Evolutionary conservation across 2,113 vertebrate genomes (phyloP).

Genomic region (Phycodurus eques): DNA sequence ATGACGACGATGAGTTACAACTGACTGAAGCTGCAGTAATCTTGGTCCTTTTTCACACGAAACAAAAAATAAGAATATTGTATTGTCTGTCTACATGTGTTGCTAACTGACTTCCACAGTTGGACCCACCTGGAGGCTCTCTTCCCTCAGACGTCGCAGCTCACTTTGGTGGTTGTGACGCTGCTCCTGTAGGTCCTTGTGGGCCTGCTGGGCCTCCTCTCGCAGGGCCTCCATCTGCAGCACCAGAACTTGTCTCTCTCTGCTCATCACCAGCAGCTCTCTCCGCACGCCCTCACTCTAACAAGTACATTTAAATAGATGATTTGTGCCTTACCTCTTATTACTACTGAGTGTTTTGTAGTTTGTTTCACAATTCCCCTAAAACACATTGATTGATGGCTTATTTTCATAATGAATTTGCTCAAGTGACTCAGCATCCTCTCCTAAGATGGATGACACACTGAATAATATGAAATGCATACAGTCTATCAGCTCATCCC

Average conservation of each 20-base stretch:
- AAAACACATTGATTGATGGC: slow-evolving; percentile 22
- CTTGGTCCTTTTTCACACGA: not conserved
- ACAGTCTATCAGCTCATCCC: slow-evolving; percentile 37
- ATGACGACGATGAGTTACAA: not conserved
- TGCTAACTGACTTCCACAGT: not conserved
- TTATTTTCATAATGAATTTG: slow-evolving; percentile 22
- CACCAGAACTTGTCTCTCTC: slow-evolving; percentile 67
- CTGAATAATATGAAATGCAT: slow-evolving; percentile 44
- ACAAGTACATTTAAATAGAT: slow-evolving; percentile 8
- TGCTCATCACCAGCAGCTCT: slow-evolving; percentile 61
- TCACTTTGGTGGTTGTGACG: slow-evolving; percentile 64
- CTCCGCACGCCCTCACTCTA: slow-evolving; percentile 58
- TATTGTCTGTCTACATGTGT: not conserved
- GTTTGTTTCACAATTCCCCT: not conserved
- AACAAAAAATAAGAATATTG: no score
- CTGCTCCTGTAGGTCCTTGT: slow-evolving; percentile 70
- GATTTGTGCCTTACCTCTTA: not conserved
- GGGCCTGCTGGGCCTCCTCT: slow-evolving; percentile 67
- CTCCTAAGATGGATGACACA: slow-evolving; percentile 41
- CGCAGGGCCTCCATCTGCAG: slow-evolving; percentile 77
- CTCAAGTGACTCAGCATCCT: slow-evolving; percentile 51
- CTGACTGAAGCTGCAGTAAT: not conserved
- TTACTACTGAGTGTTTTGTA: not conserved
- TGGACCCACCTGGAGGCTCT: slow-evolving; percentile 71
- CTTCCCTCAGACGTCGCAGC: slow-evolving; percentile 65